A percentile compares a stretch with the other conserved stretches of the same genome.
phyloP scores from a whole-genome alignment of 2,888 invertebrate genomes.

The Dasysyrphus albostriatus region DNA sequence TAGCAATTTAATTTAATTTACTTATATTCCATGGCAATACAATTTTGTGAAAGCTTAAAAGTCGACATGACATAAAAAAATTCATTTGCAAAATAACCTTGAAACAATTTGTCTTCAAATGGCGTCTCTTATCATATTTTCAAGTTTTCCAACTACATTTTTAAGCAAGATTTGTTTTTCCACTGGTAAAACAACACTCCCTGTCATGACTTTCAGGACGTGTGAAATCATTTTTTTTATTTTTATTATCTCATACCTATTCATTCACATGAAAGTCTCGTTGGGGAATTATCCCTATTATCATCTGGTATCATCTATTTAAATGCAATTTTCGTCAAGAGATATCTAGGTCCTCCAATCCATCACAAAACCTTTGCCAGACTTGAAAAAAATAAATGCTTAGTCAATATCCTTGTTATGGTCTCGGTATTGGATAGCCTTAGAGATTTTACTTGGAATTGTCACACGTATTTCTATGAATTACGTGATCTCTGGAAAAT shows the following conservation, averaged over 20 bases:
- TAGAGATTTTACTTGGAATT: conserved; percentile 59
- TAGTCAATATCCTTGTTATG: conserved; percentile 57
- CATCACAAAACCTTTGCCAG: conserved; percentile 39
- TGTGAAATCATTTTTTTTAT: neutral
- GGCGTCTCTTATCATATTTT: too few species aligned
- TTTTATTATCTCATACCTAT: neutral
- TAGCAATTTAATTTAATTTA: too few species aligned
- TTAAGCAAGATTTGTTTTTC: too few species aligned
- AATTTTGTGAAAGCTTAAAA: too few species aligned
- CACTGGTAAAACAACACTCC: too few species aligned
- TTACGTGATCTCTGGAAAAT: conserved; percentile 64
- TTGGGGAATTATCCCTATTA: conserved; percentile 16
- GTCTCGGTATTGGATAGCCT: conserved; percentile 30
- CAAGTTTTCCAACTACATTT: too few species aligned
- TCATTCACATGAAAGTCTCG: neutral
- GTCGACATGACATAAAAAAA: too few species aligned
- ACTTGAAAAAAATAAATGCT: conserved; percentile 37
- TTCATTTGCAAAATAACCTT: too few species aligned
- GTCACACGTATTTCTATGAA: conserved; percentile 71
- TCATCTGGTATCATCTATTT: conserved; percentile 23
- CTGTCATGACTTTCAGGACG: neutral
- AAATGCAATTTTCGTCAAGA: conserved; percentile 29
- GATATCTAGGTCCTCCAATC: conserved; percentile 16
- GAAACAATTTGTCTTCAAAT: too few species aligned
- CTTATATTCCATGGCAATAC: too few species aligned